Percentiles rank a stretch among this genome's conserved stretches.
phyloP scores from a whole-genome alignment of 2,888 invertebrate genomes.

The Trilocha varians region DNA sequence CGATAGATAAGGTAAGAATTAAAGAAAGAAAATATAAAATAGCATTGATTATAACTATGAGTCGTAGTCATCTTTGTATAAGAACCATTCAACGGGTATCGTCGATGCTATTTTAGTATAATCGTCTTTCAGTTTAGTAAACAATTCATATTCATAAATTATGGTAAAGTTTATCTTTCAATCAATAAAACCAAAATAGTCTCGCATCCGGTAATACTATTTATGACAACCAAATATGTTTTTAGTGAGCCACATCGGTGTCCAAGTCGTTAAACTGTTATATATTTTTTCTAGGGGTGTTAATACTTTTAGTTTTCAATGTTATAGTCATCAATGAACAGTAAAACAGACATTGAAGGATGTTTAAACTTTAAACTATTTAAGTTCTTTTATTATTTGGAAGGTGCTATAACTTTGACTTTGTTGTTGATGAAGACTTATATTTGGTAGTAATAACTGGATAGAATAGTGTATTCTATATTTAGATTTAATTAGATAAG shows the following conservation, averaged over 20 bases:
- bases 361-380: neutral
- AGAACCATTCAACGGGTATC: no score
- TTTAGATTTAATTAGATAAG: no score
- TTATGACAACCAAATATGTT: conserved; percentile 28
- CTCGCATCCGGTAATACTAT: conserved; percentile 30
- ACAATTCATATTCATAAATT: conserved; percentile 26
- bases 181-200: conserved; percentile 54
- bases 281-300: conserved; percentile 6
- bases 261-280: conserved; percentile 20
- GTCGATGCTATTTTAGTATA: conserved; percentile 19
- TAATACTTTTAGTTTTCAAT: conserved; percentile 5
- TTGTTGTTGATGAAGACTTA: no score
- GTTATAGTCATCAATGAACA: conserved; percentile 3
- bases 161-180: conserved; percentile 33
- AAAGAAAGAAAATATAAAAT: no score
- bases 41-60: no score
- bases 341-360: neutral
- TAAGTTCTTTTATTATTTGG: no score
- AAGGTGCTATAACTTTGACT: no score
- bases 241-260: conserved; percentile 19
- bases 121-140: conserved; percentile 22
- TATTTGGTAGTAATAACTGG: no score
- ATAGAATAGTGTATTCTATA: no score
- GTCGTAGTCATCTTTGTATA: no score
- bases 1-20: no score